Conservation (phyloP, 2,888 invertebrate genomes). For the Heliconius aoede region DNA sequence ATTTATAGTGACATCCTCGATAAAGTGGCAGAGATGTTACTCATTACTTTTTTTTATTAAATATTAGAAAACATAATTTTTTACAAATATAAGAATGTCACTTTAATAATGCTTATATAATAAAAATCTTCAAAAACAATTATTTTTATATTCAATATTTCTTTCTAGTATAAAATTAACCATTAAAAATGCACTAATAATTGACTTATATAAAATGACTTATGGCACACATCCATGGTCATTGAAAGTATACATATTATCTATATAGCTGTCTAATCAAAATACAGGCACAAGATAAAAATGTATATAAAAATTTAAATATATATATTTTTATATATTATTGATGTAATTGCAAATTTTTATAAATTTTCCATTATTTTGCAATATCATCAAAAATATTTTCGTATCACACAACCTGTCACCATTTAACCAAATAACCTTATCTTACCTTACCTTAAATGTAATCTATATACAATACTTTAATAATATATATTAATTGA, state of each 20-base stretch:
- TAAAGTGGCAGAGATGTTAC: not conserved
- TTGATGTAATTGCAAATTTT: constrained; percentile 20
- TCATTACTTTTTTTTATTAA: not conserved
- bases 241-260: constrained; percentile 37
- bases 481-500: not conserved
- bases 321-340: not conserved
- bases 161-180: not conserved
- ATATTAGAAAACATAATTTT: not conserved
- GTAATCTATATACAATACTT: not conserved
- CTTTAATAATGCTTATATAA: not conserved
- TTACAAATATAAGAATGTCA: not conserved
- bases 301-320: constrained; percentile 28
- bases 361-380: not conserved
- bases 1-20: constrained; percentile 13
- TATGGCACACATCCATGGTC: constrained; percentile 26
- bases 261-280: constrained; percentile 32
- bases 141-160: not conserved
- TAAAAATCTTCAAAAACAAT: not conserved
- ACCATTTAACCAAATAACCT: not conserved
- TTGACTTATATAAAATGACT: constrained; percentile 28
- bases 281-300: constrained; percentile 37
- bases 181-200: constrained; percentile 20
- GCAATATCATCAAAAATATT: constrained; percentile 4
- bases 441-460: too few species aligned
- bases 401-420: constrained; percentile 8